A percentile compares a stretch with the other conserved stretches of the same genome.
These are phyloP conservation scores for Speoplatyrhinus poulsoni DNA, from an alignment of 2,113 vertebrate genomes.

Conservation along the genomic window DNA sequence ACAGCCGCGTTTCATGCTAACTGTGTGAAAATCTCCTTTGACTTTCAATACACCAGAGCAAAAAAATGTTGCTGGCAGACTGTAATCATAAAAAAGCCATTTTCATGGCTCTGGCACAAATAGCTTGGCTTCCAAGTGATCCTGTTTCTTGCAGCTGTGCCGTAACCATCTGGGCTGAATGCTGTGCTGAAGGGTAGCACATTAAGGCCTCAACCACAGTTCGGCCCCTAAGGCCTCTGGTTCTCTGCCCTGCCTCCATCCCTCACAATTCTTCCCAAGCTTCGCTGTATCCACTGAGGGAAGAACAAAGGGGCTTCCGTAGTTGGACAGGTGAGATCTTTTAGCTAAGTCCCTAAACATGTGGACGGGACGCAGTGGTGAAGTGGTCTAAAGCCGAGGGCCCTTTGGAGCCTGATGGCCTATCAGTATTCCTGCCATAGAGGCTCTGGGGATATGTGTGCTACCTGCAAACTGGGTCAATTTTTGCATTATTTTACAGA, in stretches of 20 bases:
- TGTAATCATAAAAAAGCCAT: conserved; percentile 54
- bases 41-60: conserved; percentile 40
- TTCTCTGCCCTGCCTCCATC: conserved; percentile 37
- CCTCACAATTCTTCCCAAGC: conserved; percentile 47
- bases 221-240: conserved; percentile 50
- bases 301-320: conserved; percentile 23
- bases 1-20: conserved; percentile 9
- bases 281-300: conserved; percentile 35
- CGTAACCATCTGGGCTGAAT: conserved; percentile 58
- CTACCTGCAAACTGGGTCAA: conserved; percentile 80
- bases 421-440: conserved; percentile 70
- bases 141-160: conserved; percentile 63
- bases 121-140: conserved; percentile 52
- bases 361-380: conserved; percentile 33
- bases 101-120: conserved; percentile 58
- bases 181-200: conserved; percentile 52
- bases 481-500: conserved; percentile 79
- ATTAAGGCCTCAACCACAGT: conserved; percentile 44
- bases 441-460: conserved; percentile 71
- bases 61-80: conserved; percentile 32
- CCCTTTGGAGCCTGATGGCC: conserved; percentile 67
- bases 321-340: conserved; percentile 42
- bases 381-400: conserved; percentile 55
- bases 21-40: conserved; percentile 33
- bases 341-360: conserved; percentile 26